Evolutionary conservation across 2,113 vertebrate species (phyloP), one percentile per base, ranked within the genome.

Genomic region (Ifrita kowaldi): DNA sequence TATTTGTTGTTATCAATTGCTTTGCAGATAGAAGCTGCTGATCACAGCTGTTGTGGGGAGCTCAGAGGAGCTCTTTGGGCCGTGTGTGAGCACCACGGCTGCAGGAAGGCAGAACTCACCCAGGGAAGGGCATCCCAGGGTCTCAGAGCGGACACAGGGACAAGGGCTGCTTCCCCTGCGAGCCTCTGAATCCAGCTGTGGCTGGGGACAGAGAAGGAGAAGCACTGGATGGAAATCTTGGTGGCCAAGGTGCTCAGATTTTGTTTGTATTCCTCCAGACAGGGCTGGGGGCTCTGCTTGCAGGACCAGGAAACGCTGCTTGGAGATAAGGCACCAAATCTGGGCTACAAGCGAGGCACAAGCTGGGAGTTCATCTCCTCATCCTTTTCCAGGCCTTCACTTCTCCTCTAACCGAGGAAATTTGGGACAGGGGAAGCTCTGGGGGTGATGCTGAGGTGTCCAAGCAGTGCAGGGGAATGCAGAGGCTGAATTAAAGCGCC

Each of bases 1-100:
- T 83, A 50, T 85, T 85, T 91, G 84, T 63, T 86, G 78, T 67
- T 89, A 90, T 49, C 84, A 94, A 85, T 63, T 5, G 78, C 64
- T 83, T 37, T 57, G 67, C 78, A 63, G 79, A 62, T 55, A 32
- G 82, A 41, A 77, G 78, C 63, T 62, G 84, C 92, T 81, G 94
- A 14, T 60, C 37, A 27, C 1, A 73, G 33, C 59, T 39, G 2
- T 2, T 1, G 53, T 46, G 23, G 39, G 8, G 42, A 73, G 86
- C 7, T 3, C 27, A 4, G 42, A 50, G 28, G 47, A 13, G 79
- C 71, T 74, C 47, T 14, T 4, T 8, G 1, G 7, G 76, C 26
- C 39, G 1, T 7, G 39, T 23, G 71, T 42, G 94, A 92, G 81
- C 73, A 57, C 49, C 69, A 68, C 16, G 2, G 3, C 23, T 57